Conservation (phyloP, 1,140 invertebrate species). For the Penaeus vannamei region DNA sequence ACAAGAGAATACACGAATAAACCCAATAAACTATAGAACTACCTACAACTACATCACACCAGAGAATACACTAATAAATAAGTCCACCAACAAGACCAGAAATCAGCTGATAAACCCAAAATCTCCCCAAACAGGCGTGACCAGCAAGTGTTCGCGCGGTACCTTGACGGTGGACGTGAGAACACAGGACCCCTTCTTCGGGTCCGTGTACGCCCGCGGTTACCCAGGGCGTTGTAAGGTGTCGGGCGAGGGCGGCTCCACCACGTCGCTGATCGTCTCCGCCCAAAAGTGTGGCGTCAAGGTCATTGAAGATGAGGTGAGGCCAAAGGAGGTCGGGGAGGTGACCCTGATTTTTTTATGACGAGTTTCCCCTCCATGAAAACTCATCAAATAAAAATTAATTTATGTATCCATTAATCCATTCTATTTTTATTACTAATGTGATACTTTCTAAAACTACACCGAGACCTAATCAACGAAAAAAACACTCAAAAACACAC, state of each 20-base stretch:
- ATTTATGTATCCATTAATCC: too few relatives aligned
- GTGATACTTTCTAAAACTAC: too few relatives aligned
- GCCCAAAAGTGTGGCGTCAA: conserved; percentile 80
- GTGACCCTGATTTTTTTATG: not conserved
- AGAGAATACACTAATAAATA: too few relatives aligned
- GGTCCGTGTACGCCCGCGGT: conserved; percentile 80
- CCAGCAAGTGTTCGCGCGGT: conserved; percentile 42
- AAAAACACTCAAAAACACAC: too few relatives aligned
- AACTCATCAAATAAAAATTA: too few relatives aligned
- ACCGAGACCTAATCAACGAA: too few relatives aligned
- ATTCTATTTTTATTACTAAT: too few relatives aligned
- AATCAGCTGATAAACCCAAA: too few relatives aligned
- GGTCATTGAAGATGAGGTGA: conserved; percentile 73
- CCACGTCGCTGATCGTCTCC: conserved; percentile 76
- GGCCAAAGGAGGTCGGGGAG: conserved; percentile 63
- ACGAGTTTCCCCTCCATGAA: not conserved
- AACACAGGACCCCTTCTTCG: conserved; percentile 79
- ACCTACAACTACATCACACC: too few relatives aligned
- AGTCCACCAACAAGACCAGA: too few relatives aligned
- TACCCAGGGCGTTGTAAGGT: conserved; percentile 78
- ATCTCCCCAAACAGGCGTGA: conserved; percentile 36
- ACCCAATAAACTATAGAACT: too few relatives aligned
- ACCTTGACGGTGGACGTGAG: conserved; percentile 75
- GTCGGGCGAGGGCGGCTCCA: conserved; percentile 74
- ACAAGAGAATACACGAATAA: too few relatives aligned